Base-by-base conservation (phyloP, 2,113 vertebrate species). In the Chaetura pelagica region DNA sequence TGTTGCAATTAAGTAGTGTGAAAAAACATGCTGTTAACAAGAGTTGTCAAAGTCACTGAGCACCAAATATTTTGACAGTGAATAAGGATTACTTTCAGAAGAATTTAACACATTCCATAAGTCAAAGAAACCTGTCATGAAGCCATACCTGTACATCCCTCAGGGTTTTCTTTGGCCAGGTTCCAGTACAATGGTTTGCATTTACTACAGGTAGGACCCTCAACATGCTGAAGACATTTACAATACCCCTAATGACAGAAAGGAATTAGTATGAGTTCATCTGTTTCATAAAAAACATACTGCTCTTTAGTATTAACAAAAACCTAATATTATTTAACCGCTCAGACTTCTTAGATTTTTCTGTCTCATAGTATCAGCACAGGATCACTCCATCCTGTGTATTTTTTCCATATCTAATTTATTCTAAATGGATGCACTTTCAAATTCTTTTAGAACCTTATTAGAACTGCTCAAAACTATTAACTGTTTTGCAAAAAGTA, bases 181-280 rank as follows among this genome's bases (percentile, higher is more conserved):
- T 99, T 99, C 99, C 99, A 99, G 96, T 98, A 99, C 29, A 99
- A 97, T 0, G 98, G 98, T 94, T 99, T 99, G 94, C 99, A 99
- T 76, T 80, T 97, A 93, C 97, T 97, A 92, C 99, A 99, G 5
- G 97, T 95, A 40, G 97, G 89, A 73, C 99, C 98, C 95, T 99
- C 97, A 12, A 98, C 98, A 0, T 98, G 97, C 79, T 96, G 91
- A 74, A 98, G 97, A 95, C 99, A 99, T 35, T 96, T 97, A 76
- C 99, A 99, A 64, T 93, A 94, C 4, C 97, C 99, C 99, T 99
- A 94, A 75, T 34, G 64, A 96, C 93, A 77, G 93, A 88, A 92
- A 85, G 23, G 34, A 97, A 58, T 84, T 64, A 61, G 68, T 22
- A 72, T 7, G 15, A 21, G 9, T 42, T 75, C n/a, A 69, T 15